A percentile compares a stretch with the other conserved stretches of the same genome.
Evolutionary conservation across 2,888 invertebrate genomes (phyloP).

Genomic region (Abrostola tripartita): DNA sequence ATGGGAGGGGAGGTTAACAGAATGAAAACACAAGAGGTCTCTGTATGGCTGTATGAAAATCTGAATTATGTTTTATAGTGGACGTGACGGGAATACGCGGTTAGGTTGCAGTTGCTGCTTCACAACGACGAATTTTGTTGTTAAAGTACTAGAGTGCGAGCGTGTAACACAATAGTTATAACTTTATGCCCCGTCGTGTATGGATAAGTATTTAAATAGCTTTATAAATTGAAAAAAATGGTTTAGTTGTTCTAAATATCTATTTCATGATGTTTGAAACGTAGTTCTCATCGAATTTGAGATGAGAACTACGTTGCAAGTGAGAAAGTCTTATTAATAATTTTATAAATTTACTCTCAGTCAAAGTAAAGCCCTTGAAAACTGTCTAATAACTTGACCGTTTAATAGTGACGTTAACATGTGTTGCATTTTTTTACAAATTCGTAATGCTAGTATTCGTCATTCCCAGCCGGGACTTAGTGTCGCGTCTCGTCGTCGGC

Average conservation of each 20-base stretch:
- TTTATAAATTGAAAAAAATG: no score
- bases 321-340: no score
- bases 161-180: background rate
- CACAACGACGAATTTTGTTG: conserved; percentile 55
- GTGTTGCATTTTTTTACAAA: background rate
- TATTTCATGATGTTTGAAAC: no score
- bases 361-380: no score
- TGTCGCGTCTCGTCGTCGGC: conserved; percentile 71
- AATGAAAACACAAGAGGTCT: conserved; percentile 75
- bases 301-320: no score
- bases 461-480: conserved; percentile 53
- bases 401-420: no score
- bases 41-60: conserved; percentile 78
- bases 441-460: conserved; percentile 53
- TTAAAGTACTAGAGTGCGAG: background rate
- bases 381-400: no score
- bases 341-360: no score
- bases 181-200: background rate
- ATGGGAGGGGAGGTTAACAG: conserved; percentile 67
- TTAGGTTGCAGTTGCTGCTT: conserved; percentile 62
- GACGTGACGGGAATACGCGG: conserved; percentile 83
- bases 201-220: no score
- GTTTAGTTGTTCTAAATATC: no score
- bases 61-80: conserved; percentile 86
- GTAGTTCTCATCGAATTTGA: no score